Base-by-base conservation (phyloP, 2,797 vertebrate species). In the Melanotaenia maccullochi region DNA sequence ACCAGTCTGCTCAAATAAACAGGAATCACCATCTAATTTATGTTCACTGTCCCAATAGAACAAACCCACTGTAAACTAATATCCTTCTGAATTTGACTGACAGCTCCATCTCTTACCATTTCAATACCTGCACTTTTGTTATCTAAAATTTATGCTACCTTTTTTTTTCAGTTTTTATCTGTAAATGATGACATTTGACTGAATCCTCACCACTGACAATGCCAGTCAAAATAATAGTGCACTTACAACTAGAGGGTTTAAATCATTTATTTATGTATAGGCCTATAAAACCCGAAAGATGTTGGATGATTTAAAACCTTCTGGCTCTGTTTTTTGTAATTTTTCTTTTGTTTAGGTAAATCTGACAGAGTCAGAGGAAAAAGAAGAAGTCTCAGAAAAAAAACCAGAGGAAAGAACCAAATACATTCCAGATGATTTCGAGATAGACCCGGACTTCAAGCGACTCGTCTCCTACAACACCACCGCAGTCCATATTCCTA, bases 401-500 rank as follows among this genome's bases (percentile, higher is more conserved):
- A 59, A 66, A 0, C 49, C 36, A n/a, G 54, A 58, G 9, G 94
- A 95, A 40, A 93, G 94, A 81, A 95, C 91, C 71, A 75, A 93
- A 64, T 95, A 96, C 81, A 93, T 93, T 80, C 96, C 96, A 1
- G 94, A 96, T 1, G 94, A 96, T 9, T 97, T 99, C 74, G 89
- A 95, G 33, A 85, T 95, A 0, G 97, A 99, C 85, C 93, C 95
- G 0, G 92, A 94, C 80, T 99, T 99, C 89, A 95, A 95, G 56
- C 92, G 97, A 0, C 93, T 92, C 11, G 96, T 97, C 0, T 97
- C 96, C 22, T 98, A 96, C 90, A 97, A 98, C 67, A 95, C 96
- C 54, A 96, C 97, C 8, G 97, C 97, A 0, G 97, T 99, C 62
- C 97, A 99, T 82, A 99, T 99, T 83, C 97, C 98, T 12, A 99